These are phyloP conservation scores for Amphipoea lucens DNA, from an alignment of 2,888 invertebrate genomes.

Conservation along the genomic window DNA sequence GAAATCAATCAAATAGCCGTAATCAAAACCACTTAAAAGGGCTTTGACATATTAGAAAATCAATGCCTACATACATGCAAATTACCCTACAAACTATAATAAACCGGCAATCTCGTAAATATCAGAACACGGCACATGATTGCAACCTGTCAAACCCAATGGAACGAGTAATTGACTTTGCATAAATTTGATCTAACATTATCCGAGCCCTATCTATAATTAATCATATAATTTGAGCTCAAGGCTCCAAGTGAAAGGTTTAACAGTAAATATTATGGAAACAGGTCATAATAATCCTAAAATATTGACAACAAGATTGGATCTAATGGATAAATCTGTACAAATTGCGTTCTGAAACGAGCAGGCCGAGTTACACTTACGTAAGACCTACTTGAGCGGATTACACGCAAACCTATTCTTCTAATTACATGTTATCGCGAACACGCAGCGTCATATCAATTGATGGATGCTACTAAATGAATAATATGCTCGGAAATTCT, in stretches of 20 bases:
- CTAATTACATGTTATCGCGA: conserved; percentile 54
- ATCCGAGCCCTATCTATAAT: conserved; percentile 50
- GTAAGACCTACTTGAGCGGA: conserved; percentile 38
- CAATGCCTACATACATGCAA: conserved; percentile 28
- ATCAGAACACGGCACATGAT: conserved; percentile 51
- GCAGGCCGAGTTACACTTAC: conserved; percentile 34
- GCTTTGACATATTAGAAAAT: conserved; percentile 34
- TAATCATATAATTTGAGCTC: conserved; percentile 54
- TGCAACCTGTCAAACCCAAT: conserved; percentile 61
- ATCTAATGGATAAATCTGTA: conserved; percentile 47
- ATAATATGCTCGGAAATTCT: conserved; percentile 53
- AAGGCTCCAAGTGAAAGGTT: conserved; percentile 63
- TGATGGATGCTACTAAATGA: conserved; percentile 43
- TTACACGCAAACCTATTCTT: conserved; percentile 43
- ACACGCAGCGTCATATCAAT: conserved; percentile 58
- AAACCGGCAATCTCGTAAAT: conserved; percentile 54
- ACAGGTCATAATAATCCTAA: conserved; percentile 51
- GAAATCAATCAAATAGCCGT: not conserved
- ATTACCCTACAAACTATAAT: conserved; percentile 42
- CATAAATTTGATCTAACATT: conserved; percentile 56
- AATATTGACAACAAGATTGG: conserved; percentile 63
- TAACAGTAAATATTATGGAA: conserved; percentile 47
- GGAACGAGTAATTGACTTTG: conserved; percentile 38
- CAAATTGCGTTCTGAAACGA: conserved; percentile 30
- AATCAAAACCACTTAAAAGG: conserved; percentile 2